Base-by-base conservation (phyloP, 2,888 invertebrate genomes). In the Galeopsomyia nigrocyanea region DNA sequence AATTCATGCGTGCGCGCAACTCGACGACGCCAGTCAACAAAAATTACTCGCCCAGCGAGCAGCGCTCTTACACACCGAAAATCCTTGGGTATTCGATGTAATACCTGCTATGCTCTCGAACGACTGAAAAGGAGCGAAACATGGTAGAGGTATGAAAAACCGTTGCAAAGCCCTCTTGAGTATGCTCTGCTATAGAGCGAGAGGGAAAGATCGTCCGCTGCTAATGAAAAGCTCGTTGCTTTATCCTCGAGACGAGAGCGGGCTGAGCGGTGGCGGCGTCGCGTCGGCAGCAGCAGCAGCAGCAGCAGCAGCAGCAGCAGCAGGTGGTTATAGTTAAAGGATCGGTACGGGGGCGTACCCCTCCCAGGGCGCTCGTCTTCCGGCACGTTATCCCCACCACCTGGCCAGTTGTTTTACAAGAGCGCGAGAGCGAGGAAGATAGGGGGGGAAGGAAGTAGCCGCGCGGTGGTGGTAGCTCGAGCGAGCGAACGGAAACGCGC, bases 341-440 rank as follows among this genome's bases (percentile, higher is more conserved):
- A 79, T 79, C 80, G 77, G 77, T 51, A 79, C 77, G 82, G 79
- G 83, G 85, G 83, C 83, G 84, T 82, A 69, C 75, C 75, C 78
- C 77, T 82, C 86, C 66, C 81, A 89, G 57, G 88, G 88, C 74
- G 89, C 90, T 14, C 39, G 56, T 88, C 89, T 78, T 82, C 84
- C 73, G 83, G 84, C 74, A 79, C 84, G 71, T 79, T 83, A 70
- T 64, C 74, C 76, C 73, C 68, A 50, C 77, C 73, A 68, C 61
- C 31, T 75, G 57, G 65, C 76, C 6, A 46, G 17, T 46, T 47
- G 16, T 17, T 39, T 1, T 39, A 39, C 47, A 26, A 21, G 55
- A 16, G 63, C 31, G 53, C 10, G 60, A 17, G 58, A 3, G 58
- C 21, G 63, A 21, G 72, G 13, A 13, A 39, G 39, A 10, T 3